Percentiles rank a stretch among this genome's conserved stretches.
Conservation (phyloP, 2,113 vertebrate genomes). For the Phalacrocorax carbo region DNA sequence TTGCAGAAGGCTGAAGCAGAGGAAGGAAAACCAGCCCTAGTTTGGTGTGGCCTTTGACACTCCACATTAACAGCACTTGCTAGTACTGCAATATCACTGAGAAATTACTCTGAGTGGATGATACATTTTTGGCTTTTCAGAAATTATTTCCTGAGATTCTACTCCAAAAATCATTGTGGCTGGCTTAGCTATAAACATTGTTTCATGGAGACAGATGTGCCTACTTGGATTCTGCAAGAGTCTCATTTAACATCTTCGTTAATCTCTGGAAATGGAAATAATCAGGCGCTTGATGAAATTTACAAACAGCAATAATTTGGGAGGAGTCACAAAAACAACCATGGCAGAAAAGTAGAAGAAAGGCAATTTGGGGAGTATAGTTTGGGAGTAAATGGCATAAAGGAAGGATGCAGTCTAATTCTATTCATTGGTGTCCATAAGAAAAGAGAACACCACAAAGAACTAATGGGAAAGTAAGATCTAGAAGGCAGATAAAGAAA, state of each 20-base stretch:
- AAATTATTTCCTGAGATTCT: slow-evolving; percentile 39
- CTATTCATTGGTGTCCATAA: neutral
- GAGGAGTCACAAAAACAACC: slow-evolving; percentile 6
- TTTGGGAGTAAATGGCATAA: neutral
- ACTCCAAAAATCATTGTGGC: slow-evolving; percentile 8
- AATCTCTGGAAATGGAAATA: slow-evolving; percentile 48
- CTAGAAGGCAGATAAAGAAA: neutral
- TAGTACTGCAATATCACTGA: neutral
- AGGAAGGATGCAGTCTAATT: neutral
- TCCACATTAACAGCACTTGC: neutral
- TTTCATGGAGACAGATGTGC: slow-evolving; percentile 39
- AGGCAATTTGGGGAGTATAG: neutral
- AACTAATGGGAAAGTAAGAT: neutral
- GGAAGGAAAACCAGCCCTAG: neutral
- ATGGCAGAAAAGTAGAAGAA: slow-evolving; percentile 18
- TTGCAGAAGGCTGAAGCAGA: neutral
- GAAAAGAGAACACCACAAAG: neutral
- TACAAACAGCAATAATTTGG: slow-evolving; percentile 49
- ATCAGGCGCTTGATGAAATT: slow-evolving; percentile 7
- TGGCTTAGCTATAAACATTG: slow-evolving; percentile 33
- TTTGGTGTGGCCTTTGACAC: neutral
- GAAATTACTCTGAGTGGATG: neutral
- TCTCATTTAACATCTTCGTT: slow-evolving; percentile 10
- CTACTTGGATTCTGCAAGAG: slow-evolving; percentile 28
- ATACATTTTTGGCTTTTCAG: slow-evolving; percentile 3